Percentiles rank a stretch among this genome's conserved stretches.
These are phyloP conservation scores for Tricholaema leucomelas DNA, from an alignment of 2,113 vertebrate genomes.

Conservation along the genomic window DNA sequence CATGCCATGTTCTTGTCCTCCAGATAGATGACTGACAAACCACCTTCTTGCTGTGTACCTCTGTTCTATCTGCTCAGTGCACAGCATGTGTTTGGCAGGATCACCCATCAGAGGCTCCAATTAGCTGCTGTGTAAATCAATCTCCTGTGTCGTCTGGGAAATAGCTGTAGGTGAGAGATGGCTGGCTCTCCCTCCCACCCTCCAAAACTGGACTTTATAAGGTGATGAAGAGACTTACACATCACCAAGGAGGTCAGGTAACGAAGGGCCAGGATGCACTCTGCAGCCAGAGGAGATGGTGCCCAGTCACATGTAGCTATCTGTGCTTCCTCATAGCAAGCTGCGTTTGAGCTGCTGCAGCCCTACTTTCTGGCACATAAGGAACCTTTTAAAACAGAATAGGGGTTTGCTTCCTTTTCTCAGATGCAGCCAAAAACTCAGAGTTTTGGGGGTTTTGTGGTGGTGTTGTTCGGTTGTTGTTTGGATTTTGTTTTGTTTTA, in stretches of 20 bases:
- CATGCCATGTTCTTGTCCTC: not conserved
- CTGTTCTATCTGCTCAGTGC: not conserved
- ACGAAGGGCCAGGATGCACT: not conserved
- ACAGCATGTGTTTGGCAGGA: not conserved
- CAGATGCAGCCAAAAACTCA: not conserved
- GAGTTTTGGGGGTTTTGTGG: not conserved
- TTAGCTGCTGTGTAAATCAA: not conserved
- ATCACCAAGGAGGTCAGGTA: not conserved
- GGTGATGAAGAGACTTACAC: not conserved
- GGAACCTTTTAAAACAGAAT: not conserved
- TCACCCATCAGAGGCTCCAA: not conserved
- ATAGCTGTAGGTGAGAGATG: not conserved
- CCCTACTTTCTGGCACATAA: not conserved
- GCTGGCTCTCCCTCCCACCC: not conserved
- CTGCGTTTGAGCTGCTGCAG: not conserved
- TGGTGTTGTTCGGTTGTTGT: not conserved
- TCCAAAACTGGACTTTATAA: not conserved
- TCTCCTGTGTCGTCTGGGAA: not conserved
- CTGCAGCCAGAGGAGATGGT: not conserved
- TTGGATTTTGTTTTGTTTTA: not conserved
- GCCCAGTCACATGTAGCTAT: not conserved
- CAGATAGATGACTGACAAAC: not conserved
- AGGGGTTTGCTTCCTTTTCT: not conserved
- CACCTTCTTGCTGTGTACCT: not conserved
- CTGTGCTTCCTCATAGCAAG: not conserved